These are phyloP conservation scores for Itoplectis maculator DNA, from an alignment of 2,888 invertebrate genomes.

Conservation along the genomic window DNA sequence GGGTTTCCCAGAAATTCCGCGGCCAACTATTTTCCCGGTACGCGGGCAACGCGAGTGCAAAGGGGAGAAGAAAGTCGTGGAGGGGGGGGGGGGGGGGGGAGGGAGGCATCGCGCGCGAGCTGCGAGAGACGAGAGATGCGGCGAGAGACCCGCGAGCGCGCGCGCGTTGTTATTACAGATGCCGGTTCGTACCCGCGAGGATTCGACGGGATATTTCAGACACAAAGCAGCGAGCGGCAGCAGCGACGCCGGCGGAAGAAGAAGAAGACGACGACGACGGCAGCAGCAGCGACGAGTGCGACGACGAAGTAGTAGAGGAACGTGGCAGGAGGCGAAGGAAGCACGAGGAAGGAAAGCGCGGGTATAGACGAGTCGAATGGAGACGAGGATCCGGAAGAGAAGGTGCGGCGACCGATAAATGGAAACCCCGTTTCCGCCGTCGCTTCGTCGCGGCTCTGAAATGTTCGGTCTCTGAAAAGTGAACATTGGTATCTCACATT, in stretches of 20 bases:
- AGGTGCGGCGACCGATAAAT: background rate
- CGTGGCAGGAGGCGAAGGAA: conserved; percentile 70
- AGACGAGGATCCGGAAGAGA: conserved; percentile 42
- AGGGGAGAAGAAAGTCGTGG: conserved; percentile 18
- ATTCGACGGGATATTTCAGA: conserved; percentile 82
- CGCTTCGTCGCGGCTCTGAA: background rate
- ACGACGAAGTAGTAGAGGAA: conserved; percentile 66
- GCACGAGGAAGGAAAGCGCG: conserved; percentile 70
- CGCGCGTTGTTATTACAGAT: conserved; percentile 82
- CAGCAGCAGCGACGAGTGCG: conserved; percentile 31
- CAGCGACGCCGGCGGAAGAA: conserved; percentile 42
- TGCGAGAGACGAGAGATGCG: conserved; percentile 39
- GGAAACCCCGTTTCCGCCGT: conserved; percentile 5
- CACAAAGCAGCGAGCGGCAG: conserved; percentile 76
- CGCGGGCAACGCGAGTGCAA: conserved; percentile 47
- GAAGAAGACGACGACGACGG: conserved; percentile 61
- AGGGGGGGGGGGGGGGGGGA: too few relatives aligned
- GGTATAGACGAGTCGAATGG: conserved; percentile 36
- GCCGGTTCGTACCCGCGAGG: conserved; percentile 76
- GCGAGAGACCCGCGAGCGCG: conserved; percentile 42
- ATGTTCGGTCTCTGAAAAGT: background rate
- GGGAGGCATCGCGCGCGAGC: conserved; percentile 3
- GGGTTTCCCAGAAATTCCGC: conserved; percentile 17
- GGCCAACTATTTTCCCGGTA: conserved; percentile 15
- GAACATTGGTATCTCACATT: too few relatives aligned